Conservation (phyloP, 2,888 invertebrate species). For the Tigriopus californicus region DNA sequence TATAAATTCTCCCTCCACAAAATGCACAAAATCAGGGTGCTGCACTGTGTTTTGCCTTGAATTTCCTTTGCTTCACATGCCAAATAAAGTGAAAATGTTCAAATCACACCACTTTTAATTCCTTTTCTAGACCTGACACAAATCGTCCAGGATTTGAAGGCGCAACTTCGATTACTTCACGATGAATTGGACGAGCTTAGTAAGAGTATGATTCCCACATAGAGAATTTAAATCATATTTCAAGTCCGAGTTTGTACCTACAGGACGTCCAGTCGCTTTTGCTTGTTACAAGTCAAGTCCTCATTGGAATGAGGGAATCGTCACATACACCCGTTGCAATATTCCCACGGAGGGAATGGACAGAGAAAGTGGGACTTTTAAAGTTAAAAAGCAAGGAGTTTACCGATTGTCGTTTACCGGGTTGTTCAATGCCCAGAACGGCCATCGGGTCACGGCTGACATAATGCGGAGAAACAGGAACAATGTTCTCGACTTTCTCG, state of each 20-base stretch:
- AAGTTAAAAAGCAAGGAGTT: neutral
- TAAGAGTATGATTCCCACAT: neutral
- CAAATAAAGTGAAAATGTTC: too few relatives aligned
- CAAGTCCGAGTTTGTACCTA: neutral
- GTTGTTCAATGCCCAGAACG: neutral
- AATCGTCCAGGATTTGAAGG: neutral
- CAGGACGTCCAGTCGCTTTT: constrained; percentile 2
- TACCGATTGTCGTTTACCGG: constrained; percentile 9
- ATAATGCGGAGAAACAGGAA: neutral
- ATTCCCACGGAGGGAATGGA: constrained; percentile 7
- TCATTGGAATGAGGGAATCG: neutral
- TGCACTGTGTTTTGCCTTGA: too few relatives aligned
- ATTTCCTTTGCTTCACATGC: too few relatives aligned
- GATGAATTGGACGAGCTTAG: neutral
- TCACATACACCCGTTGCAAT: constrained; percentile 6
- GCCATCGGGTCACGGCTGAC: constrained; percentile 6
- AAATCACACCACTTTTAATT: neutral
- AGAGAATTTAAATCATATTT: neutral
- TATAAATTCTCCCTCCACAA: too few relatives aligned
- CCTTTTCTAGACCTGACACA: neutral
- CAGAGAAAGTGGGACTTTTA: neutral
- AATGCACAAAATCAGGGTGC: too few relatives aligned
- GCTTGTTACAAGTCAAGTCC: neutral
- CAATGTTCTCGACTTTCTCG: neutral
- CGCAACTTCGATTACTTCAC: neutral